Percentiles rank a stretch among this genome's conserved stretches.
Evolutionary conservation across 2,888 invertebrate species (phyloP).

Genomic region (Alentia gelatinosa): DNA sequence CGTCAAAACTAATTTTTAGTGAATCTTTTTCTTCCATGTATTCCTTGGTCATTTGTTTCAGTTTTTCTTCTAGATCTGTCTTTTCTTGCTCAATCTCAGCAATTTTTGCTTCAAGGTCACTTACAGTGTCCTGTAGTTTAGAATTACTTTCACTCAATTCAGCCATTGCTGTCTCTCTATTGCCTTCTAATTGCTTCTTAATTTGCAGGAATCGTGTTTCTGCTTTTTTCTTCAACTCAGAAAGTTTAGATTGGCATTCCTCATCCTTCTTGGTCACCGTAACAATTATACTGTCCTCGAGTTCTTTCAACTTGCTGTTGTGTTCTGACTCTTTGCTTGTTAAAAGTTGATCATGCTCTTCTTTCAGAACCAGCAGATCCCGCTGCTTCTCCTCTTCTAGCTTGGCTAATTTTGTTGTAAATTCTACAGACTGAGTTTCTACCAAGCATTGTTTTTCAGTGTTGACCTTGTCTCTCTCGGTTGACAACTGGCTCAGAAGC

Average conservation of each 20-base stretch:
- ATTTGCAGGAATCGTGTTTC: conserved; percentile 74
- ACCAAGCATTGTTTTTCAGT: not conserved
- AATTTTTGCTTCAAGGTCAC: conserved; percentile 34
- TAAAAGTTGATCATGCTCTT: conserved; percentile 20
- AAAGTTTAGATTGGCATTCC: conserved; percentile 72
- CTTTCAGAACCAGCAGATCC: not conserved
- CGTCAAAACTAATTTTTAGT: not conserved
- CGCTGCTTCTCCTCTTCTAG: conserved; percentile 44
- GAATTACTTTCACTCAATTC: conserved; percentile 65
- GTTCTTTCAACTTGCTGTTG: not conserved
- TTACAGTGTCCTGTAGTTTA: conserved; percentile 37
- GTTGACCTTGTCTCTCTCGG: not conserved
- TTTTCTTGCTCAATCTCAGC: conserved; percentile 48
- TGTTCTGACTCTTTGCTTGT: too few relatives aligned
- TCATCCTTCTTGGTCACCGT: conserved; percentile 60
- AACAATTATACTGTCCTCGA: conserved; percentile 48
- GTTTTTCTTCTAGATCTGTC: conserved; percentile 34
- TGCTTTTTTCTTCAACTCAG: conserved; percentile 77
- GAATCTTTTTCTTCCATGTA: not conserved
- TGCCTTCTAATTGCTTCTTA: conserved; percentile 73
- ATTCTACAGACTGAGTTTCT: too few relatives aligned
- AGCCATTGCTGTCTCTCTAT: conserved; percentile 66
- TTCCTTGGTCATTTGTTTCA: not conserved
- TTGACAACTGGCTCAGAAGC: not conserved
- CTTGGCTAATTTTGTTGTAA: conserved; percentile 71